phyloP scores from a whole-genome alignment of 2,797 vertebrate species.

The Atherinosoma microstoma region DNA sequence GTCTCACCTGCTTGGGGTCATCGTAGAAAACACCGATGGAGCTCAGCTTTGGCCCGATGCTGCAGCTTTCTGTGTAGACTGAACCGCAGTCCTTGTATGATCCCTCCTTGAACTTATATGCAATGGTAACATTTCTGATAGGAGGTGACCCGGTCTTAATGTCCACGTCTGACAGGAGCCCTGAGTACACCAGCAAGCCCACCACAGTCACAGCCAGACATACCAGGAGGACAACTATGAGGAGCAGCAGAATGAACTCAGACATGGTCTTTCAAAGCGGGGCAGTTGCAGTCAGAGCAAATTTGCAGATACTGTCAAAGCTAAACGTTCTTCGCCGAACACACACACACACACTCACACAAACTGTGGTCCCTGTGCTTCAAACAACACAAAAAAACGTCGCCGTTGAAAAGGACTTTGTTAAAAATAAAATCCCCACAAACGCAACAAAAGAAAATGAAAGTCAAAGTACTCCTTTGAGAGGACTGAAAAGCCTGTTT shows the following conservation, averaged over 20 bases:
- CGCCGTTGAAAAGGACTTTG: not conserved
- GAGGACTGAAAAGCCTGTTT: conserved; percentile 45
- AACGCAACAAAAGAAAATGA: not conserved
- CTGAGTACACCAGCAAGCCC: conserved; percentile 88
- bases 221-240: conserved; percentile 80
- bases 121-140: conserved; percentile 87
- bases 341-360: conserved; percentile 9
- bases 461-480: conserved; percentile 23
- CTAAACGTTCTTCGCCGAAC: conserved; percentile 40
- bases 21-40: conserved; percentile 93
- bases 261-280: conserved; percentile 77
- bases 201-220: conserved; percentile 86
- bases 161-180: conserved; percentile 86
- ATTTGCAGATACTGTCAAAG: conserved; percentile 10
- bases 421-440: not conserved
- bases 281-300: conserved; percentile 18
- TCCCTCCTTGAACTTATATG: conserved; percentile 93
- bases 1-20: conserved; percentile 87
- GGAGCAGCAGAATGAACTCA: conserved; percentile 86
- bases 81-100: conserved; percentile 87
- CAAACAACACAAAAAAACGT: conserved; percentile 1
- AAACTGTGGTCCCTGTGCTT: not conserved
- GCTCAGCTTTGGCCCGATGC: conserved; percentile 89
- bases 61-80: conserved; percentile 90
- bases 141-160: conserved; percentile 92